A percentile compares a stretch with the other conserved stretches of the same genome.
These are phyloP conservation scores for Carduelis carduelis DNA, from an alignment of 2,797 vertebrate species.

Conservation along the genomic window DNA sequence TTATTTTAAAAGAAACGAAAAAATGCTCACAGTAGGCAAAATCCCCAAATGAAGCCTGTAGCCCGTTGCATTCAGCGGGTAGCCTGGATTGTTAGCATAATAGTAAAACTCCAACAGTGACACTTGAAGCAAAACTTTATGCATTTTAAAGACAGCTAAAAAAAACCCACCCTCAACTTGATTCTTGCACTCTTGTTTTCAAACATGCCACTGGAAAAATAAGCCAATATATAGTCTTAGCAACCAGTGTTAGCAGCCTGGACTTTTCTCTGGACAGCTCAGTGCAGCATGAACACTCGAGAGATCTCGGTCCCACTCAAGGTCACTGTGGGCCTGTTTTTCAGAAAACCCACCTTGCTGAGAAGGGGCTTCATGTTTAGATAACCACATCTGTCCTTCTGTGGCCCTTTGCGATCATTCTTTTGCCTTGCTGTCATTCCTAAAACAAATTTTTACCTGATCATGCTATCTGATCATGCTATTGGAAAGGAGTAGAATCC, in stretches of 20 bases:
- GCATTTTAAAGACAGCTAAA: constrained; percentile 59
- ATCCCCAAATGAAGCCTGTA: constrained; percentile 43
- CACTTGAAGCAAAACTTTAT: constrained; percentile 63
- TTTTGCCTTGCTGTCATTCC: neutral
- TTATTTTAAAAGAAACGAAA: constrained; percentile 44
- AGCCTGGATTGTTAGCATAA: constrained; percentile 60
- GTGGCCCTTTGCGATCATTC: neutral
- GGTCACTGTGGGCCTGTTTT: neutral
- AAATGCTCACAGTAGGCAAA: constrained; percentile 57
- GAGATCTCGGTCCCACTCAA: neutral
- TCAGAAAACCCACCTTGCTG: neutral
- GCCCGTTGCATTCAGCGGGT: constrained; percentile 22
- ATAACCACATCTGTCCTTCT: neutral
- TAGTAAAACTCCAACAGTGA: constrained; percentile 59
- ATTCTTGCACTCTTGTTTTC: neutral
- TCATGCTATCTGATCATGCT: neutral
- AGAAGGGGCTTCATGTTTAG: neutral
- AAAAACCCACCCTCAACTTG: neutral
- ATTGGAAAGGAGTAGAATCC: neutral
- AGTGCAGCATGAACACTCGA: neutral
- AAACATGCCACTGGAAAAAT: neutral
- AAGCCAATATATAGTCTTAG: neutral
- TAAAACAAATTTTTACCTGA: neutral
- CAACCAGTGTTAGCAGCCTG: neutral
- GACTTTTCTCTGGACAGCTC: neutral